Base-by-base conservation (phyloP, 2,113 vertebrate genomes). In the Nesogale talazaci region DNA sequence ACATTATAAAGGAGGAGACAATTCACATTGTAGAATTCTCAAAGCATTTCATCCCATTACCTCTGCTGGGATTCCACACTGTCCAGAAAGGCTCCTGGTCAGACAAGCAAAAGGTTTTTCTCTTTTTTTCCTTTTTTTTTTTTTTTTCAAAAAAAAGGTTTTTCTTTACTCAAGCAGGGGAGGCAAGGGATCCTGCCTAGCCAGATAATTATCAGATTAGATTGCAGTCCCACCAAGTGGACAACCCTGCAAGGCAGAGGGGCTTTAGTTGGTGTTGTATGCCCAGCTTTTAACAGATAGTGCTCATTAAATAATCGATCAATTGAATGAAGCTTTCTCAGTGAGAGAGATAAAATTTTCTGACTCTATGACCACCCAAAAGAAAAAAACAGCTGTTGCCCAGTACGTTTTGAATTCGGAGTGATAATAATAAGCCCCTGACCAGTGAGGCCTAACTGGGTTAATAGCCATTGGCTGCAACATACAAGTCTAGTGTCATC, bases 1-100 rank as follows among this genome's bases (percentile, higher is more conserved):
- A 78, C 36, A 91, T 94, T 84, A 19, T 52, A 38, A 69, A 95
- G 93, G 27, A 63, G 88, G 92, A 87, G n/a, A 78, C 2, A 52
- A 38, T 81, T n/a, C 94, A 63, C 19, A 34, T 27, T 77, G 89
- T 31, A 92, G 88, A 65, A 29, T 89, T 92, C 27, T 91, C 20
- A 19, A 2, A 83, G 1, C 20, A 63, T 70, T 90, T 86, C 61
- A 65, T 78, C 92, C 46, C 12, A 76, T 70, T 40, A 77, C 40
- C 81, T 91, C 87, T 86, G 69, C 63, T 87, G 38, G 36, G 29
- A 89, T 9, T 36, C n/a, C n/a, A 65, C 1, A 22, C 61, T 52
- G 86, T n/a, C 56, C 40, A 80, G 83, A 78, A 83, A 91, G 38
- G 65, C 29, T 6, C 61, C 77, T 59, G 57, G 31, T 23, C 11